Base-by-base conservation (phyloP, 2,113 vertebrate species). In the Octodon degus region DNA sequence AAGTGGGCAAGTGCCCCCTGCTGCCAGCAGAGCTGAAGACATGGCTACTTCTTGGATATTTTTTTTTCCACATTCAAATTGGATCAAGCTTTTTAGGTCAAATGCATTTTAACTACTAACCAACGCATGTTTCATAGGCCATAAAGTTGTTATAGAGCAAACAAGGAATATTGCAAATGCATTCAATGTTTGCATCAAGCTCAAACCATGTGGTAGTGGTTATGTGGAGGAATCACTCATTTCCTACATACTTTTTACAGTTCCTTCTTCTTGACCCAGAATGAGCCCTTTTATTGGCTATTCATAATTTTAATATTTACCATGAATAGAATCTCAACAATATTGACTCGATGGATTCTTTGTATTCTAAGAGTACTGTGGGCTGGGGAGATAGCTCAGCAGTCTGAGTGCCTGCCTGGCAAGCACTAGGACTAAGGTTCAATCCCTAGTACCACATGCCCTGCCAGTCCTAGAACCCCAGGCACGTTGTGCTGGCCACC, bases 71-170 rank as follows among this genome's bases (percentile, higher is more conserved):
- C 79, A 50, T 77, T 97, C 80, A 37, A 77, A 68, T 68, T 82
- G 91, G 50, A 94, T 53, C 53, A 86, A 32, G 58, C 81, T 86
- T 95, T 97, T 87, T 95, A 96, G 34, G 94, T 47, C 58, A 97
- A 96, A 19, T 87, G 55, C 30, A 40, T 94, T 96, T 96, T 94
- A 97, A 95, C 60, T 91, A 17, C 62, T 94, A 96, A 55, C 14
- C 91, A 95, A 86, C 68, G 12, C 43, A 55, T 68, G 20, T 87
- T 97, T 96, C 96, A 92, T 91, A 91, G 93, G 53, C 77, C 94
- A 83, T 96, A 93, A 93, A 77, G 83, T 84, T 97, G 62, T 93
- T 86, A 88, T 70, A 96, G 47, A 97, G 82, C 24, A 90, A 82
- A 40, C 91, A 89, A 70, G 80, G 84, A 83, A 82, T 88, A 96